A percentile compares a stretch with the other conserved stretches of the same genome.
Evolutionary conservation across 2,113 vertebrate species (phyloP).

Genomic region (Haliaeetus leucogaster): DNA sequence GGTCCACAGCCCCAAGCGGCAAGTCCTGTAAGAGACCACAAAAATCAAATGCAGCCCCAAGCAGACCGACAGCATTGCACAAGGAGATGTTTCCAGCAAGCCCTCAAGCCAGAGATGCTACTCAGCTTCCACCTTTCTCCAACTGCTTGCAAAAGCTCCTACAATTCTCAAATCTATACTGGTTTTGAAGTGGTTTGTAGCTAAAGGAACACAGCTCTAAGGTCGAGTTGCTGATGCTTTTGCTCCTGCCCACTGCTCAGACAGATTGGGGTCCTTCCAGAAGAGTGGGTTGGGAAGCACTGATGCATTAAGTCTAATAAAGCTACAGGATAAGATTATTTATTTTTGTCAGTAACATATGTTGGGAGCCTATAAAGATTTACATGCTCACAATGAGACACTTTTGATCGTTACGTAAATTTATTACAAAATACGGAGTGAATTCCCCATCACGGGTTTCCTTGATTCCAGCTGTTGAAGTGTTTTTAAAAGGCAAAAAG

Average conservation of each 20-base stretch:
- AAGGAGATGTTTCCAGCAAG: not conserved
- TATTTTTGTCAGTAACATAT: not conserved
- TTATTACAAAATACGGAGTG: not conserved
- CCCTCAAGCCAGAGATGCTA: not conserved
- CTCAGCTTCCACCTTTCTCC: not conserved
- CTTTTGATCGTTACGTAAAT: conserved; percentile 10
- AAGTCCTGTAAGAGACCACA: not conserved
- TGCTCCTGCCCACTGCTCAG: not conserved
- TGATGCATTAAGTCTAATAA: not conserved
- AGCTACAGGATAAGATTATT: not conserved
- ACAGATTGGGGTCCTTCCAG: not conserved
- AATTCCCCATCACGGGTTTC: not conserved
- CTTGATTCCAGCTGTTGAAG: not conserved
- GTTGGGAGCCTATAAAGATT: not conserved
- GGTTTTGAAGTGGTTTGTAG: not conserved
- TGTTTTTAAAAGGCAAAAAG: not conserved
- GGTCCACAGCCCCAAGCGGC: not conserved
- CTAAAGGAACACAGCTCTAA: not conserved
- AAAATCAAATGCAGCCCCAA: not conserved
- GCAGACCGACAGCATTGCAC: no score
- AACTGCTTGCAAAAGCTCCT: not conserved
- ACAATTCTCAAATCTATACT: accelerated
- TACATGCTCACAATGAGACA: not conserved
- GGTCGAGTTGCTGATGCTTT: not conserved
- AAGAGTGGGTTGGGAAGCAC: not conserved